phyloP scores from a whole-genome alignment of 2,113 vertebrate genomes.

The Lycaon pictus region DNA sequence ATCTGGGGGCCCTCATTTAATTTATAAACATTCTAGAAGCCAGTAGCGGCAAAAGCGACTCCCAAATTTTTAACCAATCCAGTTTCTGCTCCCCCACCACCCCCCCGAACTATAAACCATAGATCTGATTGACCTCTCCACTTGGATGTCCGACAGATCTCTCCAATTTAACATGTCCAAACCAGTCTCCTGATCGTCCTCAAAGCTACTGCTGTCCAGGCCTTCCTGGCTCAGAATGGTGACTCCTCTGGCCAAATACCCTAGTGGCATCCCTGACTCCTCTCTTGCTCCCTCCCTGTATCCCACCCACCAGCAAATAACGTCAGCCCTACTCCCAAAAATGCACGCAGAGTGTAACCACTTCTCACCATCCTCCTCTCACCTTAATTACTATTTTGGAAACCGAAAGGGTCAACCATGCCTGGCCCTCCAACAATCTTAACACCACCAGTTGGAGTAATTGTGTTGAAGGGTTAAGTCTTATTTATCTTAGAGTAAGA shows the following conservation, averaged over 20 bases:
- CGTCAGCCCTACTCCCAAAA: neutral
- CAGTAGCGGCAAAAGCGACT: neutral
- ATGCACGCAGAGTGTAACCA: neutral
- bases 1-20: neutral
- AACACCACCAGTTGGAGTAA: neutral
- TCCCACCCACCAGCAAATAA: neutral
- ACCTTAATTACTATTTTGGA: neutral
- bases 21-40: conserved; percentile 9
- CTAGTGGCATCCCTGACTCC: neutral
- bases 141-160: neutral
- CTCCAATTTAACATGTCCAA: neutral
- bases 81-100: neutral
- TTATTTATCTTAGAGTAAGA: neutral
- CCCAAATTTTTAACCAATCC: neutral
- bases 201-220: neutral
- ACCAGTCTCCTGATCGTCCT: neutral
- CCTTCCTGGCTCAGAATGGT: neutral
- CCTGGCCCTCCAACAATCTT: neutral
- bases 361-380: neutral
- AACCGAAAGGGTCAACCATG: neutral
- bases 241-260: neutral
- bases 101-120: neutral
- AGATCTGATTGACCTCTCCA: neutral
- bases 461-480: neutral
- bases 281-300: neutral